These are phyloP conservation scores for Apis laboriosa DNA, from an alignment of 1,140 invertebrate species.

Conservation along the genomic window DNA sequence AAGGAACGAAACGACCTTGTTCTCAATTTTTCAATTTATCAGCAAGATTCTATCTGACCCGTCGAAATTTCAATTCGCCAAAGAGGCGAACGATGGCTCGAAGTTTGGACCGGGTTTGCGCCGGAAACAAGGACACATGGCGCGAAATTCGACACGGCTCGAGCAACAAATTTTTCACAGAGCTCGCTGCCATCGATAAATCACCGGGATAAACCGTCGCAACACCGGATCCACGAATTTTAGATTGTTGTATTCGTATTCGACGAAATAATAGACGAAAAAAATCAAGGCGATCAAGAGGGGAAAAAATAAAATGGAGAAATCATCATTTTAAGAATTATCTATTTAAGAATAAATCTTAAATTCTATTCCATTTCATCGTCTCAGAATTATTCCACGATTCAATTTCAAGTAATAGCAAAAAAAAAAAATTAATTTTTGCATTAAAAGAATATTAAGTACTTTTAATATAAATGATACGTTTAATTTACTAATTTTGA, in stretches of 20 bases:
- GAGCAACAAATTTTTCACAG: conserved; percentile 26
- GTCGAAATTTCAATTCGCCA: conserved; percentile 23
- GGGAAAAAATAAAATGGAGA: not conserved
- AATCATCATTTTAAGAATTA: too few species aligned
- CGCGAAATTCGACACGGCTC: conserved; percentile 16
- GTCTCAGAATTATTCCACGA: too few species aligned
- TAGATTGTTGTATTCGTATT: not conserved
- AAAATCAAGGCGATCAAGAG: not conserved
- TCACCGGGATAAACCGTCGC: not conserved
- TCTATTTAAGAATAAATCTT: too few species aligned
- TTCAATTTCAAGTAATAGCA: too few species aligned
- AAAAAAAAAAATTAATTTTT: too few species aligned
- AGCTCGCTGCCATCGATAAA: conserved; percentile 12
- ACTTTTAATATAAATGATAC: too few species aligned
- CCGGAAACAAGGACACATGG: conserved; percentile 1
- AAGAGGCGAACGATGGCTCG: not conserved
- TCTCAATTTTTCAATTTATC: conserved; percentile 25
- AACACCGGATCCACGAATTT: not conserved
- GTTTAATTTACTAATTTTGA: too few species aligned
- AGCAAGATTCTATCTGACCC: not conserved
- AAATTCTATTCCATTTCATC: too few species aligned
- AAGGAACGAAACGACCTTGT: not conserved
- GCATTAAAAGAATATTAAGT: too few species aligned
- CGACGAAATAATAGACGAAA: conserved; percentile 1
- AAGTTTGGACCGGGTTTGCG: not conserved